phyloP scores from a whole-genome alignment of 2,797 vertebrate genomes.

The Liasis olivaceus region DNA sequence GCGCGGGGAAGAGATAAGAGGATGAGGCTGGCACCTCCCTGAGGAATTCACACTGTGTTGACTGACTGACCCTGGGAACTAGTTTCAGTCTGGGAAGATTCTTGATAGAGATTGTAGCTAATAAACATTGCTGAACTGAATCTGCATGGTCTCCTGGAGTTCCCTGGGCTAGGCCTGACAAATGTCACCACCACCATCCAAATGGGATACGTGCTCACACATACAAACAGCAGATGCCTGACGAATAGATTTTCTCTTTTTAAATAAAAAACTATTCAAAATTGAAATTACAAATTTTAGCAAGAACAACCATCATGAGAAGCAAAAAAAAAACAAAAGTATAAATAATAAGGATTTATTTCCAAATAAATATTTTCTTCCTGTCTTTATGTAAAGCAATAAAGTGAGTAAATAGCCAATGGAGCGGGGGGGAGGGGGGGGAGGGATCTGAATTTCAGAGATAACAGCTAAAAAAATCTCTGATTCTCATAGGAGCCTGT shows the following conservation, averaged over 20 bases:
- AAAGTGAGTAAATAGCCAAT: neutral
- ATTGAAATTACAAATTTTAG: neutral
- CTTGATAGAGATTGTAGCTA: no score
- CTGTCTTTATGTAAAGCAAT: neutral
- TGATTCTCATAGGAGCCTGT: neutral
- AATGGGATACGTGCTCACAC: accelerated
- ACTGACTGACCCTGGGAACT: no score
- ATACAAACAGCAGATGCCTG: neutral
- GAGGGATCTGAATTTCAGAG: neutral
- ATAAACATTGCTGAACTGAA: no score
- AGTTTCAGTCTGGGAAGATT: no score
- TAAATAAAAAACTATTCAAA: neutral
- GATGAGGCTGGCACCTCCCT: no score
- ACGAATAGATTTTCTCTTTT: neutral
- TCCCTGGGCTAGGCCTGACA: no score
- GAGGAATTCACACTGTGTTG: no score
- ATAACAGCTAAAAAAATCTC: no score
- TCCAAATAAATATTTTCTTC: neutral
- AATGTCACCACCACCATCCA: neutral
- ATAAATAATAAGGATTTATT: neutral
- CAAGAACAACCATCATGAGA: neutral
- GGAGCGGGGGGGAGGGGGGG: no score
- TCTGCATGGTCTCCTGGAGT: no score
- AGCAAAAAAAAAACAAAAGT: no score
- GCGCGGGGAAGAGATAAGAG: no score